Base-by-base conservation (phyloP, 2,797 vertebrate genomes). In the Spondyliosoma cantharus region DNA sequence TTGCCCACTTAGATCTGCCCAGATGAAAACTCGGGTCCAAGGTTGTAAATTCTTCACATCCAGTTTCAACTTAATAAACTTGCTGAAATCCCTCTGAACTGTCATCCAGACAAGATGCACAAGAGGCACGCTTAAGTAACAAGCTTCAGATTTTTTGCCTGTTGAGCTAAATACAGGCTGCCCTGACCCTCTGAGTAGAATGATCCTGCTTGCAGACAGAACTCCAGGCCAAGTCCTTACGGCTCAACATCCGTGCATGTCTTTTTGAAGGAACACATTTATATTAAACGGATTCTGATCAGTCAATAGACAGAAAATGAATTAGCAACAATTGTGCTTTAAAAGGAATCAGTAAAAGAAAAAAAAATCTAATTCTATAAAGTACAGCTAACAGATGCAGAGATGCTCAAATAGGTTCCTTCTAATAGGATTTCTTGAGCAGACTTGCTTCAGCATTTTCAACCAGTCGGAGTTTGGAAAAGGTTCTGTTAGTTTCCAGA, bases 1-100 rank as follows among this genome's bases (percentile, higher is more conserved):
- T 64, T 48, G 56, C 50, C 68, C 60, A 32, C 16, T 16, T 45
- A 50, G n/a, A 79, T 78, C 52, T 16, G 29, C 25, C 14, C 70
- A 69, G 11, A 50, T 63, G 12, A 27, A 43, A 43, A 60, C 67
- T 45, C 8, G 6, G 56, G 17, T 16, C 60, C 37, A 20, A n/a
- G 45, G 27, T 16, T 50, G 42, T 74, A 9, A 46, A 71, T 71
- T 68, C 45, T 37, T 37, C 20, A 52, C 24, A 4, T 54, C 48
- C 16, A 67, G 12, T 56, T 61, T 78, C 22, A 49, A n/a, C 27
- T 65, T 25, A 22, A 37, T 50, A 48, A 56, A 19, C 24, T 53
- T 49, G 4, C 7, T 27, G 8, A 61, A 60, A 52, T 42, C 13
- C 50, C 19, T 61, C 17, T 19, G 45, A 63, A 59, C 20, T 24